Percentiles rank a stretch among this genome's conserved stretches.
These are phyloP conservation scores for Mastomys natalensis DNA, from an alignment of 2,113 vertebrate genomes.

Conservation along the genomic window DNA sequence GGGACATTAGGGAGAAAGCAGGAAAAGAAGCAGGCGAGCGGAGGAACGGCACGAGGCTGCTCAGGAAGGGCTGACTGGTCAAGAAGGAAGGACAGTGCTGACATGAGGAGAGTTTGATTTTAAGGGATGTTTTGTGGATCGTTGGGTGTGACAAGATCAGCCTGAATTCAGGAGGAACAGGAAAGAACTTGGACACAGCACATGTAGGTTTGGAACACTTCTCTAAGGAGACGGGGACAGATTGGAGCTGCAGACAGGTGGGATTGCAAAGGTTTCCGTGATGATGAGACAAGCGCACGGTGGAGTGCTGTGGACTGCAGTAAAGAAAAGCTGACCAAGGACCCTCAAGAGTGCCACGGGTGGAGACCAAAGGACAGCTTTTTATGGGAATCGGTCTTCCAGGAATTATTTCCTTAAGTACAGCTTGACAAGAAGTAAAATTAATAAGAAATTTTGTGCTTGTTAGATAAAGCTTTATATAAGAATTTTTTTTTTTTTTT, in stretches of 20 bases:
- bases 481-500: constrained; percentile 80
- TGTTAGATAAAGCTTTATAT: constrained; percentile 77
- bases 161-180: background rate
- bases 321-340: background rate
- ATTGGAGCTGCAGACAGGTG: background rate
- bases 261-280: background rate
- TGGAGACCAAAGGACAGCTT: background rate
- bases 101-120: background rate
- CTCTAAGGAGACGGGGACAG: background rate
- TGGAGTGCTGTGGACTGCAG: background rate
- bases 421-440: constrained; percentile 77
- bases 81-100: background rate
- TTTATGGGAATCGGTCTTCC: background rate
- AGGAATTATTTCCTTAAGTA: constrained; percentile 72
- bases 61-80: background rate
- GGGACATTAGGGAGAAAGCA: background rate
- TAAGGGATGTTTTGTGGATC: background rate
- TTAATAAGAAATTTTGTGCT: constrained; percentile 71
- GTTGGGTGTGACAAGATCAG: background rate
- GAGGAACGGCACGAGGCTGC: background rate
- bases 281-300: background rate
- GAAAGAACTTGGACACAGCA: background rate
- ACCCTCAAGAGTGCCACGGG: background rate
- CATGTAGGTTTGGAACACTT: background rate
- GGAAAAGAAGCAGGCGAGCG: background rate